A percentile compares a stretch with the other conserved stretches of the same genome.
These are phyloP conservation scores for Phalanger gymnotis DNA, from an alignment of 2,797 vertebrate species.

Conservation along the genomic window DNA sequence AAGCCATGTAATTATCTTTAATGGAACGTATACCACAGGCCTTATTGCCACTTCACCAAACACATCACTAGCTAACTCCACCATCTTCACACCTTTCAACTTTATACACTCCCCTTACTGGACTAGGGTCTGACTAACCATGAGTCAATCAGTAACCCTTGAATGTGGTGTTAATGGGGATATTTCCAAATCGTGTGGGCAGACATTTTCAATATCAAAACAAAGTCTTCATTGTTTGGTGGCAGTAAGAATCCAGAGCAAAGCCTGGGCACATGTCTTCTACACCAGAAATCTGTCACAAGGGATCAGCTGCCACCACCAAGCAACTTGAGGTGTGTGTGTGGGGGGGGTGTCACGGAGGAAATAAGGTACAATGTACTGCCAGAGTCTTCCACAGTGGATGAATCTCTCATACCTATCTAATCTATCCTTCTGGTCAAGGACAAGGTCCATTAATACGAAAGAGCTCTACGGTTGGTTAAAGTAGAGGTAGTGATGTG, in stretches of 20 bases:
- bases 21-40: neutral
- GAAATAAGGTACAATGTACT: neutral
- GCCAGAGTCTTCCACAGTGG: neutral
- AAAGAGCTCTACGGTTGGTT: neutral
- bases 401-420: neutral
- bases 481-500: neutral
- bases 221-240: neutral
- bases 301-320: neutral
- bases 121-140: neutral
- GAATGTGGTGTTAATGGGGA: neutral
- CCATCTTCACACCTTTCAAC: constrained; percentile 14
- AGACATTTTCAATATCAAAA: neutral
- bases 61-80: neutral
- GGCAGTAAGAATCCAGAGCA: neutral
- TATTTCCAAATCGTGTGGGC: neutral
- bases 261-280: neutral
- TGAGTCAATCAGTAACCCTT: neutral
- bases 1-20: constrained; percentile 30
- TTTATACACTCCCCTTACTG: neutral
- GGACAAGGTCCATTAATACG: neutral
- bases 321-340: neutral
- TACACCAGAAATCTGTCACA: neutral
- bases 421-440: neutral
- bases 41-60: constrained; percentile 9
- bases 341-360: neutral